phyloP scores from a whole-genome alignment of 1,140 invertebrate species.

The Drosophila sp. region DNA sequence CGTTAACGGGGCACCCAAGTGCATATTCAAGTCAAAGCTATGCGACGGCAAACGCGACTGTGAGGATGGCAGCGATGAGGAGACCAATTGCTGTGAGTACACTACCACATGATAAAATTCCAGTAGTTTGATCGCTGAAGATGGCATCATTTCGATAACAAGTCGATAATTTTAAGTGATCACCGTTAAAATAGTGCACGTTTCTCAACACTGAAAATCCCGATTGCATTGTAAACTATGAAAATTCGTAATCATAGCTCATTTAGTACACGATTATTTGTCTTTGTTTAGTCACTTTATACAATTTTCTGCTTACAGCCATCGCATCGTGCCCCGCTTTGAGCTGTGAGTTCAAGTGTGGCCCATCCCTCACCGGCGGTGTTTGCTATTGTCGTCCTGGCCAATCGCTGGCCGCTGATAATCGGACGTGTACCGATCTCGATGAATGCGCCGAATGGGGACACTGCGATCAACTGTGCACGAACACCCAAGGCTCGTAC shows the following conservation, averaged over 20 bases:
- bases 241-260: no score
- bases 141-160: no score
- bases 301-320: constrained; percentile 85
- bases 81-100: constrained; percentile 92
- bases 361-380: constrained; percentile 94
- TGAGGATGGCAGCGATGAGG: constrained; percentile 95
- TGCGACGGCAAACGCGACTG: constrained; percentile 96
- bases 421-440: constrained; percentile 93
- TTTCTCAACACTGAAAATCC: no score
- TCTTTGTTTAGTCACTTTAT: not conserved
- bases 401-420: constrained; percentile 89
- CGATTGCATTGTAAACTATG: no score
- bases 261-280: no score
- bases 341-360: constrained; percentile 95
- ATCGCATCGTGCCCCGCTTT: constrained; percentile 90
- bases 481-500: constrained; percentile 92
- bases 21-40: constrained; percentile 93
- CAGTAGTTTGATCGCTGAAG: no score
- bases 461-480: constrained; percentile 96
- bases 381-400: constrained; percentile 94
- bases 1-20: constrained; percentile 89
- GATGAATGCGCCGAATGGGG: constrained; percentile 98
- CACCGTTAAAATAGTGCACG: no score
- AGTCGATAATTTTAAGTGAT: no score
- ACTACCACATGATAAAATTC: no score